Conservation (phyloP, 2,113 vertebrate genomes). For the Ailuropoda melanoleuca region DNA sequence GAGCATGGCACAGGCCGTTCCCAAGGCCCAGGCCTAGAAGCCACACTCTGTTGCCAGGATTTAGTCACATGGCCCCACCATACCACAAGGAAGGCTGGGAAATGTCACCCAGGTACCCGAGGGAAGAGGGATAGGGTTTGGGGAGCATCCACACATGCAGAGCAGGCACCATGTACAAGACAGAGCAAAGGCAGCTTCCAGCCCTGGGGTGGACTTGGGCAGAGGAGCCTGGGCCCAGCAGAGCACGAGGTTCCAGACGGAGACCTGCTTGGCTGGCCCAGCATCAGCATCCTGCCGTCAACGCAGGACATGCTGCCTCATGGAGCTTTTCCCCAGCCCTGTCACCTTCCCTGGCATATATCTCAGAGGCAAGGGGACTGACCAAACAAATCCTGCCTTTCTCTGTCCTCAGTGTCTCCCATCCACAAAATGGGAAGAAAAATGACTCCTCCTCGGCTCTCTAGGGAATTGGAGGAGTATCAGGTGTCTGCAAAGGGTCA, state of each 20-base stretch:
- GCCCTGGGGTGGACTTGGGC: accelerated
- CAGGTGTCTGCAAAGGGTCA: not conserved
- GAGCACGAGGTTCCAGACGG: accelerated
- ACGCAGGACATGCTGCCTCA: accelerated
- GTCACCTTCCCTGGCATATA: not conserved
- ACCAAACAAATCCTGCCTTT: not conserved
- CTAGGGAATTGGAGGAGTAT: not conserved
- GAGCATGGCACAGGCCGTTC: not conserved
- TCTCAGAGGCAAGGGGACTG: not conserved
- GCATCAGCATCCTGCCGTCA: accelerated
- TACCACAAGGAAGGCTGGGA: not conserved
- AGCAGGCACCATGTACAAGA: not conserved
- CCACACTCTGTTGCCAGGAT: not conserved
- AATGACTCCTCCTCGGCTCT: not conserved
- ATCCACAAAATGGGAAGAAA: conserved; percentile 34
- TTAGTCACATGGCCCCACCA: not conserved
- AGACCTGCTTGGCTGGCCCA: not conserved
- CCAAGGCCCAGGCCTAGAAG: not conserved
- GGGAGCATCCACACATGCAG: accelerated
- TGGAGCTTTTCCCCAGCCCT: too few species aligned
- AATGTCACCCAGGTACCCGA: not conserved
- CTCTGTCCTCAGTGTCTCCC: conserved; percentile 4
- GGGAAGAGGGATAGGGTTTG: not conserved
- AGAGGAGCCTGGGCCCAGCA: not conserved
- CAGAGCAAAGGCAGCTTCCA: not conserved